A percentile compares a stretch with the other conserved stretches of the same genome.
Conservation (phyloP, 2,113 vertebrate species). For the human region DNA sequence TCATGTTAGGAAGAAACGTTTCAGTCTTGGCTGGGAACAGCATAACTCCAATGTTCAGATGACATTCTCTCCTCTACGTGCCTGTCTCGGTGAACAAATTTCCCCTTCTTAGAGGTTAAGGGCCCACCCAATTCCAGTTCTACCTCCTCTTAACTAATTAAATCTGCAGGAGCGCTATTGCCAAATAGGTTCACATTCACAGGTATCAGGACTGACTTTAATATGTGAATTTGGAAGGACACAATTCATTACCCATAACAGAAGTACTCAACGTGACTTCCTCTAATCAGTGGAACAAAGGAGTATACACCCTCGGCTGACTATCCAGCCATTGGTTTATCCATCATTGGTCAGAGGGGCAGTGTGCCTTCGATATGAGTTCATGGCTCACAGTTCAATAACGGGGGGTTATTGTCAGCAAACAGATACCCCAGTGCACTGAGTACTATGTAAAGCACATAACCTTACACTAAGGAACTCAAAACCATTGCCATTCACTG, state of each 20-base stretch:
- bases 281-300: too few relatives aligned
- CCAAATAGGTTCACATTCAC: background rate
- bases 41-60: accelerated
- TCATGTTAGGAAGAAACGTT: background rate
- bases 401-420: accelerated
- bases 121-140: background rate
- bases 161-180: background rate
- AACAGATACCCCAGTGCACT: accelerated
- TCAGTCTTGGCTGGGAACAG: accelerated
- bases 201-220: background rate
- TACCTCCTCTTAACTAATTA: background rate
- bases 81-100: background rate
- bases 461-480: background rate
- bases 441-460: background rate
- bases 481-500: background rate
- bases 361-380: background rate
- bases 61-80: accelerated
- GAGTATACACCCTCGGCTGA: background rate
- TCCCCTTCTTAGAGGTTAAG: background rate
- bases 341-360: too few relatives aligned
- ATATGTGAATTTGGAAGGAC: background rate
- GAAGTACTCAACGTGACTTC: background rate
- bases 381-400: background rate
- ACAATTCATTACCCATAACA: background rate
- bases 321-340: background rate